Evolutionary conservation across 2,113 vertebrate genomes (phyloP).

Genomic region (Pomatorhinus ruficollis): DNA sequence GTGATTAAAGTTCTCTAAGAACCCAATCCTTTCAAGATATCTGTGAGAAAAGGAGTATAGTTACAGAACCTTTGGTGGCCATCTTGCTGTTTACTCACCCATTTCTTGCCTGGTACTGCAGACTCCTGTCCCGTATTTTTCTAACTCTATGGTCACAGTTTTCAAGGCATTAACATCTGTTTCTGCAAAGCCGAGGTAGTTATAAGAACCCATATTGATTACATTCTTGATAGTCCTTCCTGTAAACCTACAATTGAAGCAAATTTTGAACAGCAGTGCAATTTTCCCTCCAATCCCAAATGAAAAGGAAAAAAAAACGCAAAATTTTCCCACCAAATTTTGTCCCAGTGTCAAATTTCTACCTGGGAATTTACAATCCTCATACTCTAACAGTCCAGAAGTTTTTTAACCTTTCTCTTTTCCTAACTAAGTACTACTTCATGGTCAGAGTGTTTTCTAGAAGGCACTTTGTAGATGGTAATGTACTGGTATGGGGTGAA

Average conservation of each 20-base stretch:
- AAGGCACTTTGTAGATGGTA: background rate
- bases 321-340: background rate
- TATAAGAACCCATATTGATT: conserved; percentile 96
- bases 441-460: background rate
- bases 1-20: background rate
- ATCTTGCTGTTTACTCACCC: conserved; percentile 69
- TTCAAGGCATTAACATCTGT: conserved; percentile 83
- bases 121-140: conserved; percentile 81
- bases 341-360: background rate
- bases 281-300: background rate
- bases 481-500: background rate
- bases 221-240: conserved; percentile 85
- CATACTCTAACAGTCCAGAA: rapidly evolving
- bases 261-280: background rate
- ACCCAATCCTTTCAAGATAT: background rate
- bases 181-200: conserved; percentile 91
- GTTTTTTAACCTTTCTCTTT: background rate
- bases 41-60: background rate
- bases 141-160: conserved; percentile 76
- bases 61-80: background rate
- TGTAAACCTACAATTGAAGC: conserved; percentile 80
- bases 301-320: background rate
- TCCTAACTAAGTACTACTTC: background rate
- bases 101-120: conserved; percentile 91
- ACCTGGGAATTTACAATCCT: background rate